Conservation (phyloP, 64 coral and sea anemone genomes). For the Dendronephthya gigantea region DNA sequence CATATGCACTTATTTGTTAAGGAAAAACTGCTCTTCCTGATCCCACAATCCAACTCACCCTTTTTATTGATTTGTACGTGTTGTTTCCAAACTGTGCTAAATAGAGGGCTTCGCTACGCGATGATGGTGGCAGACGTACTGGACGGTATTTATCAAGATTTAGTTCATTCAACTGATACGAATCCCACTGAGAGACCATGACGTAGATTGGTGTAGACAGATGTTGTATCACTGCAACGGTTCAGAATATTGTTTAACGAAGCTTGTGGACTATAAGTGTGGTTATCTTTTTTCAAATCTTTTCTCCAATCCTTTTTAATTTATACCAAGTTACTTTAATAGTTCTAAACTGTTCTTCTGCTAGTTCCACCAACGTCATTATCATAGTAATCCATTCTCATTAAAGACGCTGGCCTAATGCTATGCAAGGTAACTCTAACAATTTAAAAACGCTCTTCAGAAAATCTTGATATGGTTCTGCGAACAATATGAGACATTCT, state of each 20-base stretch:
- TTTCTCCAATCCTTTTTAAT: no score
- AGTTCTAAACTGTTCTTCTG: no score
- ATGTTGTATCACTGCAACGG: conserved; percentile 60
- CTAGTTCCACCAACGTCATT: no score
- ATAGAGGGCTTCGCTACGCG: conserved; percentile 73
- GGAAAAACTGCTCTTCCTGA: no score
- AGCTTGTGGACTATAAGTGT: no score
- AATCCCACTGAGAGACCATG: conserved; percentile 97
- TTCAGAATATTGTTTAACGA: not conserved
- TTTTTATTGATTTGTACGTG: conserved; percentile 73
- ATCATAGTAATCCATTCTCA: no score
- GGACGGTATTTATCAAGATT: conserved; percentile 53
- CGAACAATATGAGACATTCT: not conserved
- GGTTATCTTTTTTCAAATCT: no score
- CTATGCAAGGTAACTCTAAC: no score
- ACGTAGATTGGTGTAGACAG: conserved; percentile 76
- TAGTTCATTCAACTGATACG: conserved; percentile 74
- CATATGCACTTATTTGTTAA: no score
- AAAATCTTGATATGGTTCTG: not conserved
- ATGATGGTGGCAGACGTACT: conserved; percentile 61
- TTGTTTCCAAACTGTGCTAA: conserved; percentile 90
- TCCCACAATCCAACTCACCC: conserved; percentile 51
- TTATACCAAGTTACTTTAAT: no score
- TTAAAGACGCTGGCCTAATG: no score
- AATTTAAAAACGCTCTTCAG: not conserved